Conservation (phyloP, 2,888 invertebrate species). For the Drosophila anomelani region DNA sequence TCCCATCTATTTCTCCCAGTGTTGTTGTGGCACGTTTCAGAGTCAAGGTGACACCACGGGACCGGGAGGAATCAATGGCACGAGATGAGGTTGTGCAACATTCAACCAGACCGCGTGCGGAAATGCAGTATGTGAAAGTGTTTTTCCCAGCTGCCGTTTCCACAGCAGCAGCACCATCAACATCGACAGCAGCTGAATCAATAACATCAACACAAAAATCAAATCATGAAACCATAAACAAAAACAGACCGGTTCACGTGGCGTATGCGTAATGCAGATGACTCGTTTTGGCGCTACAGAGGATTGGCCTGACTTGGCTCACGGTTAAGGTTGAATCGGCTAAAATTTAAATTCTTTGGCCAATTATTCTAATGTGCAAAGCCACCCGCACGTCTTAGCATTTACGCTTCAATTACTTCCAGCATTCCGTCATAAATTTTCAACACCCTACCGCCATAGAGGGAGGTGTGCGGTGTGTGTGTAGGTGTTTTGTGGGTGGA, state of each 20-base stretch:
- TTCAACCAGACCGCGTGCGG: conserved; percentile 57
- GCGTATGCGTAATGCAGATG: conserved; percentile 62
- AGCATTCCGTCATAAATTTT: conserved; percentile 57
- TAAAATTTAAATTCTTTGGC: conserved; percentile 57
- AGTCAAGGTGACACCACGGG: conserved; percentile 68
- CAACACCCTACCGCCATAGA: conserved; percentile 4
- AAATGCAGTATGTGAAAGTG: conserved; percentile 75
- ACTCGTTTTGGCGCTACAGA: conserved; percentile 16
- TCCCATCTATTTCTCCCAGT: conserved; percentile 10
- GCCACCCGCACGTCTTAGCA: conserved; percentile 66
- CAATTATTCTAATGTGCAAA: conserved; percentile 59
- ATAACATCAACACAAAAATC: conserved; percentile 6
- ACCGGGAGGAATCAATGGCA: conserved; percentile 35
- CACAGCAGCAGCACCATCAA: neutral
- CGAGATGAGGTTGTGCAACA: conserved; percentile 60
- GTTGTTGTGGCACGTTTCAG: conserved; percentile 57
- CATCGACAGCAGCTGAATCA: conserved; percentile 24
- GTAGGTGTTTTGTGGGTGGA: conserved; percentile 13
- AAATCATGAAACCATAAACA: conserved; percentile 8
- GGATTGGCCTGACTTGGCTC: conserved; percentile 30
- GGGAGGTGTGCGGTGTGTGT: neutral
- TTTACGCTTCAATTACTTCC: conserved; percentile 63
- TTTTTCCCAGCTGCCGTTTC: conserved; percentile 24
- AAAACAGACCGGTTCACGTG: conserved; percentile 38
- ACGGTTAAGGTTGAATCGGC: conserved; percentile 65